Evolutionary conservation across 2,888 invertebrate genomes (phyloP).

Genomic region (Polydrusus pterygomalis): DNA sequence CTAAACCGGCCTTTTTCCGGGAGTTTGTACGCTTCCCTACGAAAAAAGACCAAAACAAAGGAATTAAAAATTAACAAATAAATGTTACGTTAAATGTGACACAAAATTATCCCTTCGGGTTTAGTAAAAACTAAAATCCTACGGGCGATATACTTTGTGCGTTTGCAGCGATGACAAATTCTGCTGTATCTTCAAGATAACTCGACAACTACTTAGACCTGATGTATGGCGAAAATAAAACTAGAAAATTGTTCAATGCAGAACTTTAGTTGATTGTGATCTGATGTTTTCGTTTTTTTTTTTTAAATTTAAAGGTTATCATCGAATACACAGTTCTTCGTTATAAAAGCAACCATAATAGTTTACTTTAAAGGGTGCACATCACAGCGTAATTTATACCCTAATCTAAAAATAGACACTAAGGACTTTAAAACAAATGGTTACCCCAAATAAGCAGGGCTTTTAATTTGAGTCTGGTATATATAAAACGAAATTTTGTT

Average conservation of each 20-base stretch:
- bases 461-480: constrained; percentile 35
- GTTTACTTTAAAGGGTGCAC: constrained; percentile 16
- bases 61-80: constrained; percentile 16
- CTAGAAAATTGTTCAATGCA: no score
- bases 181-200: no score
- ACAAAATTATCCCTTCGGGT: background rate
- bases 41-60: constrained; percentile 16
- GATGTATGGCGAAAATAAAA: no score
- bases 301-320: background rate
- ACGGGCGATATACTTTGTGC: no score
- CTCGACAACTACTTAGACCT: no score
- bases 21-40: constrained; percentile 1
- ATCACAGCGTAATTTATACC: constrained; percentile 18
- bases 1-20: constrained; percentile 9
- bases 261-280: no score
- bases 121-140: no score
- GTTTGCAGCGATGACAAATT: no score
- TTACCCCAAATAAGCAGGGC: constrained; percentile 34
- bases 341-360: background rate
- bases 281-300: no score
- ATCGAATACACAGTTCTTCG: no score
- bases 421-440: constrained; percentile 35
- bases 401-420: constrained; percentile 32
- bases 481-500: constrained; percentile 39
- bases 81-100: constrained; percentile 1